Evolutionary conservation across 2,888 invertebrate genomes (phyloP).

Genomic region (Ichneumon xanthorius): DNA sequence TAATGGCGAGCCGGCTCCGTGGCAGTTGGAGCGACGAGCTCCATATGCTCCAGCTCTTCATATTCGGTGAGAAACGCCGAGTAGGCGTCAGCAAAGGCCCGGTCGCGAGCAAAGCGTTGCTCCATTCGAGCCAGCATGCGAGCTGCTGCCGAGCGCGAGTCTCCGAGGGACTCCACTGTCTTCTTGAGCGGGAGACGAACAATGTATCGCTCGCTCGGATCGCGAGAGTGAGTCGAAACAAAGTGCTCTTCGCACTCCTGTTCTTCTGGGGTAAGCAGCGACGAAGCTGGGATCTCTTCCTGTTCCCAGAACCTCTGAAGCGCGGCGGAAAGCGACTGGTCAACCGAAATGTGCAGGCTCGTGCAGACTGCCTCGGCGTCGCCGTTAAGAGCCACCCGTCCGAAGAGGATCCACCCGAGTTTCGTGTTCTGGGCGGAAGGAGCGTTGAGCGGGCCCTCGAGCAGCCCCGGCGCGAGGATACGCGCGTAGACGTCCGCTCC

Average conservation of each 20-base stretch:
- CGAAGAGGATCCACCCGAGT: background rate
- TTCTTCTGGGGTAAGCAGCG: background rate
- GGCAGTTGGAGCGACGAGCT: background rate
- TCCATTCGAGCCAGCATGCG: slow-evolving; percentile 12
- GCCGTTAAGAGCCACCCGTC: background rate
- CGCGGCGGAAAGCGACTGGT: background rate
- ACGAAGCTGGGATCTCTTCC: background rate
- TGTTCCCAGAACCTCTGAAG: background rate
- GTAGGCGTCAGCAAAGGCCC: slow-evolving; percentile 1
- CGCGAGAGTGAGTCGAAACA: background rate
- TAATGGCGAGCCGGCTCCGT: background rate
- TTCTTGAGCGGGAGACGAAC: background rate
- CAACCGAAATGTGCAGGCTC: background rate
- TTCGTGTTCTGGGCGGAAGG: background rate
- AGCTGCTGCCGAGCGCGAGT: slow-evolving; percentile 7
- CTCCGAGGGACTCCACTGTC: background rate
- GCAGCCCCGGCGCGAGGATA: background rate
- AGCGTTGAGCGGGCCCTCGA: background rate
- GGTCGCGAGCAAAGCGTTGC: background rate
- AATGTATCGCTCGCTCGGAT: background rate
- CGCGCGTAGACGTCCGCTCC: background rate
- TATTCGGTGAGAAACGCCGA: slow-evolving; percentile 30
- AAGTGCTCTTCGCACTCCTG: slow-evolving; percentile 18
- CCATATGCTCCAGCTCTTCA: slow-evolving; percentile 25
- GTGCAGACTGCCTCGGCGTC: background rate